These are phyloP conservation scores for Marasmarcha lunaedactyla DNA, from an alignment of 2,888 invertebrate species.

Conservation along the genomic window DNA sequence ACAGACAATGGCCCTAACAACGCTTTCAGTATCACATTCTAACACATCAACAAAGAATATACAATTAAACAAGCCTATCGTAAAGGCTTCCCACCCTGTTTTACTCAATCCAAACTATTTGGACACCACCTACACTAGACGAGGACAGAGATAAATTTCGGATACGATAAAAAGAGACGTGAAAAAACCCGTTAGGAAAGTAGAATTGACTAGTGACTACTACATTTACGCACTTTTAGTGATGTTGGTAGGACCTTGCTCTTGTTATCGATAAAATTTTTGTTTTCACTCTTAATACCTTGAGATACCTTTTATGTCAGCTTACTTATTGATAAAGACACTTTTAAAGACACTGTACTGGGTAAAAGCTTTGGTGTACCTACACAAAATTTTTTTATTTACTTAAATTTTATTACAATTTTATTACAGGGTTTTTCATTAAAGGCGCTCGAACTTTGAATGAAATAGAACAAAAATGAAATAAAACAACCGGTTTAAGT, in stretches of 20 bases:
- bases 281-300: too few species aligned
- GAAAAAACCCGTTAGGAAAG: conserved; percentile 52
- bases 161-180: conserved; percentile 26
- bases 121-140: conserved; percentile 46
- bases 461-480: too few species aligned
- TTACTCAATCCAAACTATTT: conserved; percentile 30
- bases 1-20: conserved; percentile 20
- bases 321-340: too few species aligned
- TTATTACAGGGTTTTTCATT: too few species aligned
- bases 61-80: conserved; percentile 34
- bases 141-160: conserved; percentile 21
- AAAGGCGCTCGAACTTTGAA: too few species aligned
- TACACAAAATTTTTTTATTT: too few species aligned
- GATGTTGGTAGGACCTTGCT: conserved; percentile 20
- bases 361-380: too few species aligned
- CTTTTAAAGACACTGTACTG: too few species aligned
- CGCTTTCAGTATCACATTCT: conserved; percentile 13
- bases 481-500: too few species aligned
- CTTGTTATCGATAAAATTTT: conserved; percentile 4
- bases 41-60: conserved; percentile 27
- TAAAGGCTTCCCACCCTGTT: conserved; percentile 33
- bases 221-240: conserved; percentile 51
- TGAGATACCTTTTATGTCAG: too few species aligned
- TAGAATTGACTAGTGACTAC: conserved; percentile 40
- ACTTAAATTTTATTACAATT: too few species aligned